Evolutionary conservation across 2,888 invertebrate species (phyloP).

Genomic region (Anodontia alba): DNA sequence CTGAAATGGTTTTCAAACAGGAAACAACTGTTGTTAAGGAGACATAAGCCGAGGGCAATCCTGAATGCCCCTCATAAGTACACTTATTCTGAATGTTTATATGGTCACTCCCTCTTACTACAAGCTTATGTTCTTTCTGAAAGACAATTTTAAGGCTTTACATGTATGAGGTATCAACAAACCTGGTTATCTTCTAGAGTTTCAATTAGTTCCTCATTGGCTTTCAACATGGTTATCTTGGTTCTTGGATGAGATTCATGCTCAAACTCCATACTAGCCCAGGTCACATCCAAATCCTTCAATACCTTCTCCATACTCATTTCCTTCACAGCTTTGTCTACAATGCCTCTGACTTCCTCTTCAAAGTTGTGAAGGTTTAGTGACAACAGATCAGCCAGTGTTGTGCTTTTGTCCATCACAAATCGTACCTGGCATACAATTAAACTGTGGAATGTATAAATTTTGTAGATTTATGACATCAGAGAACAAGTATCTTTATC

Average conservation of each 20-base stretch:
- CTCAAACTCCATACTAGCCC: conserved; percentile 95
- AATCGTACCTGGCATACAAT: conserved; percentile 96
- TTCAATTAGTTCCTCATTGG: conserved; percentile 98
- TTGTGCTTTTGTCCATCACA: conserved; percentile 96
- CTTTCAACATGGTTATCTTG: conserved; percentile 93
- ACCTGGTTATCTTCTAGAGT: conserved; percentile 98
- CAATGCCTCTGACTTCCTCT: conserved; percentile 97
- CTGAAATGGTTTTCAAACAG: too few relatives aligned
- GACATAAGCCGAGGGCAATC: too few relatives aligned
- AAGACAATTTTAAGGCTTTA: too few relatives aligned
- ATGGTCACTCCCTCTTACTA: too few relatives aligned
- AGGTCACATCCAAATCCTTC: conserved; percentile 94
- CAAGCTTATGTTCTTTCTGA: too few relatives aligned
- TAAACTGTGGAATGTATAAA: too few relatives aligned
- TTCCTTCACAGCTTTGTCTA: conserved; percentile 99
- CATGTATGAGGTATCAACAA: too few relatives aligned
- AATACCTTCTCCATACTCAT: conserved; percentile 99
- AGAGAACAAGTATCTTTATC: too few relatives aligned
- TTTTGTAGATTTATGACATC: too few relatives aligned
- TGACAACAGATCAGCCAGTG: conserved; percentile 95
- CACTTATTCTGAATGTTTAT: too few relatives aligned
- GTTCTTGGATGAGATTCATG: conserved; percentile 95
- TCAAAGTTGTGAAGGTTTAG: conserved; percentile 98
- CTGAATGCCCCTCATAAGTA: too few relatives aligned
- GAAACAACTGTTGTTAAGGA: too few relatives aligned